A percentile compares a stretch with the other conserved stretches of the same genome.
These are phyloP conservation scores for Lutraria rhynchaena DNA, from an alignment of 1,140 invertebrate species.

Conservation along the genomic window DNA sequence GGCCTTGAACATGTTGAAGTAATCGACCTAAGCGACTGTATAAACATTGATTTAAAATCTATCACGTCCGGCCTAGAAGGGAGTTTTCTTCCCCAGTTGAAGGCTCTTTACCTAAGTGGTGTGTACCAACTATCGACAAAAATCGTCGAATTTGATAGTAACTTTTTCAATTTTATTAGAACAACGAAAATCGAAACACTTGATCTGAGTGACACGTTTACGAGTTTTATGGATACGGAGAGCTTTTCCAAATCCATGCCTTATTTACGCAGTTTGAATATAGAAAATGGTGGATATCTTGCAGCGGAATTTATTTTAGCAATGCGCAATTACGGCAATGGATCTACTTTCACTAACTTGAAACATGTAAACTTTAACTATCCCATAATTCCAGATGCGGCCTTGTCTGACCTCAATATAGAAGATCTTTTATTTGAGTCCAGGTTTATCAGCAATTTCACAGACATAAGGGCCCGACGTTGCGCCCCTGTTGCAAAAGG, in stretches of 20 bases:
- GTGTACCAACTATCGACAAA: not conserved
- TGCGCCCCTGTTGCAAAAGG: too few relatives aligned
- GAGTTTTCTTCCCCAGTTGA: not conserved
- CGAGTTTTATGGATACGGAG: not conserved
- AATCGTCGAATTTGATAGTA: not conserved
- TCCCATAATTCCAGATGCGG: not conserved
- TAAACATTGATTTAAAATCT: not conserved
- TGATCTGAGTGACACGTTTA: not conserved
- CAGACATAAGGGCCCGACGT: not conserved
- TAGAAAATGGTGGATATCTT: not conserved
- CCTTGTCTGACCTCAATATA: not conserved
- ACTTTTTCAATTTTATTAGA: not conserved
- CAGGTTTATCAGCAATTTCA: not conserved
- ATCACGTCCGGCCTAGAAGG: not conserved
- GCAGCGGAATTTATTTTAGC: not conserved
- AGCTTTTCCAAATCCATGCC: not conserved
- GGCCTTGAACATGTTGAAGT: not conserved
- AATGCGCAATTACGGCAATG: not conserved
- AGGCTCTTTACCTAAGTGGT: not conserved
- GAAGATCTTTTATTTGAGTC: not conserved
- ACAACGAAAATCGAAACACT: not conserved
- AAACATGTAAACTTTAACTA: not conserved
- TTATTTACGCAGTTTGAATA: not conserved
- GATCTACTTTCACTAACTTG: not conserved
- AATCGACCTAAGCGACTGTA: not conserved